These are phyloP conservation scores for Poeciliopsis paucimaculata DNA, from an alignment of 2,797 vertebrate genomes.

Conservation along the genomic window DNA sequence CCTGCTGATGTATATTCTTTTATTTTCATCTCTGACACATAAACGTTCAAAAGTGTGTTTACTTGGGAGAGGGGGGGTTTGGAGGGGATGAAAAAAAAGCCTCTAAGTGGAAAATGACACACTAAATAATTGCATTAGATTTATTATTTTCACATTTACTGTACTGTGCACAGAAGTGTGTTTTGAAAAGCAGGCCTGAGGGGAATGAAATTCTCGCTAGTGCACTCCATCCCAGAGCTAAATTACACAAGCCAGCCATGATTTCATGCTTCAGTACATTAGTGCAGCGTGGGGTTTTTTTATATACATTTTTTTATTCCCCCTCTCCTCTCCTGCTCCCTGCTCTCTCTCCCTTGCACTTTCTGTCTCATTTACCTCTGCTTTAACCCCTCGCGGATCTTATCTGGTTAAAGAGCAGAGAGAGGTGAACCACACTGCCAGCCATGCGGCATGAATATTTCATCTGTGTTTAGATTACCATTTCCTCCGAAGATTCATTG, in stretches of 20 bases:
- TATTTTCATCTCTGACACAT: neutral
- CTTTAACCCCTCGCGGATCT: slow-evolving; percentile 74
- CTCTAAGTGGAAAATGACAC: slow-evolving; percentile 26
- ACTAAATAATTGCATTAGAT: slow-evolving; percentile 48
- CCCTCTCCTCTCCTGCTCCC: slow-evolving; percentile 42
- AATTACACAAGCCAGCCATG: slow-evolving; percentile 83
- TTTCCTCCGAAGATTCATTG: slow-evolving; percentile 72
- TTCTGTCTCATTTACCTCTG: slow-evolving; percentile 73
- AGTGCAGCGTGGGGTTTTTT: slow-evolving; percentile 57
- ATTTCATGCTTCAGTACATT: slow-evolving; percentile 84
- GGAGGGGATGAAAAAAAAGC: neutral
- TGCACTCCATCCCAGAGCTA: slow-evolving; percentile 80
- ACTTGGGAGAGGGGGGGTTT: neutral
- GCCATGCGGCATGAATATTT: slow-evolving; percentile 75
- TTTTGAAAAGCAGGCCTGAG: slow-evolving; percentile 69
- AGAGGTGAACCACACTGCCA: slow-evolving; percentile 61
- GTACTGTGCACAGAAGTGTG: slow-evolving; percentile 40
- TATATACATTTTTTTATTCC: neutral
- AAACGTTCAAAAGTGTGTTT: neutral
- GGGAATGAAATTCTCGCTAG: slow-evolving; percentile 77
- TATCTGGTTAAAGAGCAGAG: slow-evolving; percentile 77
- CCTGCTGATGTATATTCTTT: neutral
- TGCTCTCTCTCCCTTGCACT: slow-evolving; percentile 49
- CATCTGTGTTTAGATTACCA: slow-evolving; percentile 76
- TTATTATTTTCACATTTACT: slow-evolving; percentile 20